A percentile compares a stretch with the other conserved stretches of the same genome.
Evolutionary conservation across 2,888 invertebrate species (phyloP).

Genomic region (Eupithecia tripunctaria): DNA sequence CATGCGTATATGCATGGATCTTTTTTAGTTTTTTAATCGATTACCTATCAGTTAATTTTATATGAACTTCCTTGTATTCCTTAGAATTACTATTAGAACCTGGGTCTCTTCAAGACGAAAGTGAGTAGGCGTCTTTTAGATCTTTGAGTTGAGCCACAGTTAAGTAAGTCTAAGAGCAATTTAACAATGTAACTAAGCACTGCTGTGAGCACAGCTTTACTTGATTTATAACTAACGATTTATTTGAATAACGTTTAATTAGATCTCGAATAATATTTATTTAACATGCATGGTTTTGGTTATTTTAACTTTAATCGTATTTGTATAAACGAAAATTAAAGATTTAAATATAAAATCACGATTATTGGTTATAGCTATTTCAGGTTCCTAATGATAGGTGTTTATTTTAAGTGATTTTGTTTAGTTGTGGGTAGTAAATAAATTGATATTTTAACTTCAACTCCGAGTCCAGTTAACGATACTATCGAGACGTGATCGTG

Average conservation of each 20-base stretch:
- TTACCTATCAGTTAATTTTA: no score
- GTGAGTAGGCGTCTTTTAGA: no score
- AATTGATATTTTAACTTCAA: neutral
- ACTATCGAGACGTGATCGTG: no score
- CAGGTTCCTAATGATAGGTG: constrained; percentile 5
- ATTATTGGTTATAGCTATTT: constrained; percentile 20
- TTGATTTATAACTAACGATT: constrained; percentile 45
- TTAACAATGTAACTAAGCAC: neutral
- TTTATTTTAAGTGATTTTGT: constrained; percentile 7
- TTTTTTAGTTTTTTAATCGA: no score
- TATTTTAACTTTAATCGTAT: constrained; percentile 28
- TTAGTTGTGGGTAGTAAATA: neutral
- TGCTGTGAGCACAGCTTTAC: constrained; percentile 10
- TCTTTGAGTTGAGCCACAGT: no score
- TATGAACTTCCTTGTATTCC: no score
- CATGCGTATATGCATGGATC: no score
- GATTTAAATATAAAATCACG: constrained; percentile 26
- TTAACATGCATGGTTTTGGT: constrained; percentile 33
- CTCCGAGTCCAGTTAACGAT: no score
- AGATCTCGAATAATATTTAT: constrained; percentile 38
- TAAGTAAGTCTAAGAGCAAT: no score
- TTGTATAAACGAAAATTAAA: constrained; percentile 19
- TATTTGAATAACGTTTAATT: constrained; percentile 41
- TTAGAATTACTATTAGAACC: no score
- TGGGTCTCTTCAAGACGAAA: no score